These are phyloP conservation scores for Paracanthobrama guichenoti DNA, from an alignment of 2,113 vertebrate genomes.

Conservation along the genomic window DNA sequence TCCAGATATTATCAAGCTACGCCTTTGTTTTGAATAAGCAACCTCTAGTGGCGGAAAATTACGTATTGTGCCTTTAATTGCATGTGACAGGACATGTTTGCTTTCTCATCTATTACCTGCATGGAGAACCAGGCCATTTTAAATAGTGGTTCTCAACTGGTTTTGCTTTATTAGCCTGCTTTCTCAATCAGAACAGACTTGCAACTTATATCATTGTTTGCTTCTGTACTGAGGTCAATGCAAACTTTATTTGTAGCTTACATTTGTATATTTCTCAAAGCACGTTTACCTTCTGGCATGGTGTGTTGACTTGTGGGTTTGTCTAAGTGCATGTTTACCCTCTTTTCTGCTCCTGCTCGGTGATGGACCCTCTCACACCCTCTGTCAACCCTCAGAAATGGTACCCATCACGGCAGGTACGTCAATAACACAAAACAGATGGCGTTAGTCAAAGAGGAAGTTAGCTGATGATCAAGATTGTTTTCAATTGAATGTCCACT, in stretches of 20 bases:
- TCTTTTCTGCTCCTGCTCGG: conserved; percentile 61
- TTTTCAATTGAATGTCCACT: neutral
- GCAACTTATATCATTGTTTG: neutral
- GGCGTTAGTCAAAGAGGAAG: neutral
- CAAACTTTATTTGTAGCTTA: neutral
- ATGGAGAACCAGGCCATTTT: neutral
- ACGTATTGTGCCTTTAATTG: neutral
- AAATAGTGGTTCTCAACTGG: neutral
- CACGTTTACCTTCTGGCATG: conserved; percentile 39
- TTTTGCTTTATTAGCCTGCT: neutral
- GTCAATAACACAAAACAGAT: conserved; percentile 48
- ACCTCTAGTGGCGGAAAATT: too few species aligned
- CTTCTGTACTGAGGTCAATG: neutral
- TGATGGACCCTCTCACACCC: conserved; percentile 58
- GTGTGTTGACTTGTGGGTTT: conserved; percentile 37
- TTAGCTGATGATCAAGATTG: neutral
- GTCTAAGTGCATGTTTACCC: conserved; percentile 72
- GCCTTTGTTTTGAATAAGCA: too few species aligned
- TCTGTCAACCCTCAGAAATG: conserved; percentile 66
- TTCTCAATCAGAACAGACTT: neutral
- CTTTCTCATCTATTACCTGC: neutral
- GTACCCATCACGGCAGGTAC: conserved; percentile 71
- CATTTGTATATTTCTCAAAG: too few species aligned
- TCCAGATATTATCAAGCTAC: too few species aligned
- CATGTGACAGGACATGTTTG: neutral